phyloP scores from a whole-genome alignment of 2,888 invertebrate genomes.

The Drosophila austrosaltans region DNA sequence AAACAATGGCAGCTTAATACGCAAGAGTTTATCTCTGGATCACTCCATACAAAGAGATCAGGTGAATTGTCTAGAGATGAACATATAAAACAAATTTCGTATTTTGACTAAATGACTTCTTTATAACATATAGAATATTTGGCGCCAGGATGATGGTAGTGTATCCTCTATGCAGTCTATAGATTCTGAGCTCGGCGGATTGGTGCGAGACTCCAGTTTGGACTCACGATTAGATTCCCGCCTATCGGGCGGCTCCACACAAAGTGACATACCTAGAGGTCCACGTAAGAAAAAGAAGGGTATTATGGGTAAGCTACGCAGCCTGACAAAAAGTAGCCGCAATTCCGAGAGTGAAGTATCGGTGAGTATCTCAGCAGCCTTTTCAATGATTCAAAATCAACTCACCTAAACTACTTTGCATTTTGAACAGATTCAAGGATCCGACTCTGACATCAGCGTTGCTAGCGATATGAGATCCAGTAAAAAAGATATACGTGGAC shows the following conservation, averaged over 20 bases:
- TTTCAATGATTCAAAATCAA: neutral
- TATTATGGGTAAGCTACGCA: constrained; percentile 92
- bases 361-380: constrained; percentile 62
- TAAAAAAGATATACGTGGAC: constrained; percentile 91
- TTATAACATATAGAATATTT: constrained; percentile 86
- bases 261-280: constrained; percentile 89
- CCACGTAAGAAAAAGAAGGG: constrained; percentile 91
- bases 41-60: constrained; percentile 85
- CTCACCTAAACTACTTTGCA: neutral
- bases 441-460: constrained; percentile 89
- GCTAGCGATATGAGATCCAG: constrained; percentile 86
- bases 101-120: neutral
- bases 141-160: constrained; percentile 93
- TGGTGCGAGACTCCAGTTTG: constrained; percentile 89
- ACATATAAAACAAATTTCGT: neutral
- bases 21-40: constrained; percentile 89
- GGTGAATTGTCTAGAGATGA: constrained; percentile 51
- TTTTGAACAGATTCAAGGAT: constrained; percentile 85
- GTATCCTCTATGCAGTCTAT: constrained; percentile 92
- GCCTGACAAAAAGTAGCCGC: constrained; percentile 91
- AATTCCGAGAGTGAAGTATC: constrained; percentile 84
- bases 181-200: constrained; percentile 87
- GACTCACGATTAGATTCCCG: constrained; percentile 88
- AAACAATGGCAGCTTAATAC: constrained; percentile 86
- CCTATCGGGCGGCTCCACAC: constrained; percentile 92